These are phyloP conservation scores for Apotomis turbidana DNA, from an alignment of 2,888 invertebrate genomes.

Conservation along the genomic window DNA sequence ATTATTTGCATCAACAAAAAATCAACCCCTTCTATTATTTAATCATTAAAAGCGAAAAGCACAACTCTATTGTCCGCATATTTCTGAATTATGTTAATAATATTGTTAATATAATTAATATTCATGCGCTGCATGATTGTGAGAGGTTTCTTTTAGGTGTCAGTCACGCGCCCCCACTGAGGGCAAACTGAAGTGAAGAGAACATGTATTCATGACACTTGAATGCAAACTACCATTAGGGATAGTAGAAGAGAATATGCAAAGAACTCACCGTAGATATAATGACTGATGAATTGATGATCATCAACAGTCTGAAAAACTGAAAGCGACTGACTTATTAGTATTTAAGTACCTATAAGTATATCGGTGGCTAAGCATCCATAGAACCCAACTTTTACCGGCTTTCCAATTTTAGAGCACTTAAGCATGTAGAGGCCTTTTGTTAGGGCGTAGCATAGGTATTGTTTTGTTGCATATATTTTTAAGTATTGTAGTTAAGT, in stretches of 20 bases:
- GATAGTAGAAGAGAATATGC: constrained; percentile 11
- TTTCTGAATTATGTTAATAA: constrained; percentile 57
- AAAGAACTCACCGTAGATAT: not conserved
- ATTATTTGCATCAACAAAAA: constrained; percentile 35
- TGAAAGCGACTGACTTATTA: not conserved
- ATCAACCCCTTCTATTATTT: constrained; percentile 43
- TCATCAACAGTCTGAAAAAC: too few species aligned
- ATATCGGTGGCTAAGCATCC: too few species aligned
- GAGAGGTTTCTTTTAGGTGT: constrained; percentile 69
- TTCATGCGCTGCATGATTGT: constrained; percentile 65
- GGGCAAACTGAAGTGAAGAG: constrained; percentile 31
- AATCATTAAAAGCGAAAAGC: constrained; percentile 55
- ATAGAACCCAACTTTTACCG: too few species aligned
- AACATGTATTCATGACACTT: constrained; percentile 51
- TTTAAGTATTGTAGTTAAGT: too few species aligned
- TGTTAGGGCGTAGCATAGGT: too few species aligned
- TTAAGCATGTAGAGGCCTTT: too few species aligned
- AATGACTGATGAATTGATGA: too few species aligned
- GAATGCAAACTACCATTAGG: constrained; percentile 30
- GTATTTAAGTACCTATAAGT: too few species aligned
- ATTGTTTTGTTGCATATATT: too few species aligned
- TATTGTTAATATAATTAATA: constrained; percentile 75
- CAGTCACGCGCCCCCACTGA: constrained; percentile 65
- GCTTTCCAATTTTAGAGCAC: too few species aligned
- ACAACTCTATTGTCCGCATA: constrained; percentile 55